Evolutionary conservation across 2,797 vertebrate species (phyloP), one percentile per base, ranked within the genome.

Genomic region (Notolepis coatsorum): DNA sequence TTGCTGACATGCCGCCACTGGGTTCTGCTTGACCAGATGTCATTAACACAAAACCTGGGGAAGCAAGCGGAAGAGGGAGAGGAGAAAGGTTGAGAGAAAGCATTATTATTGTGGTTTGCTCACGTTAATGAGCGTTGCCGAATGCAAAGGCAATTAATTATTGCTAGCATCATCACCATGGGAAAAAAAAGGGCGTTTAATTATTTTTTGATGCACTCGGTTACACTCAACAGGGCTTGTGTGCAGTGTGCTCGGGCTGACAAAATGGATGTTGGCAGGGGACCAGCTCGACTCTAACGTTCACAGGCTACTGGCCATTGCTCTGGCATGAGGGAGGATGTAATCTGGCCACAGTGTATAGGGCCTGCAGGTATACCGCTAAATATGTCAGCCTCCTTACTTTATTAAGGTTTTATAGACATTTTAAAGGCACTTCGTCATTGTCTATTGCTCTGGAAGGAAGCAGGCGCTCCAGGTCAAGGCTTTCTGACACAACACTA

Each of bases 181-280:
- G 75, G 87, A 89, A 90, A 85, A 54, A 61, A n/a, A n/a, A n/a
- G n/a, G 85, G 79, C 71, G 68, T 75, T 80, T 88, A 87, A 89
- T 91, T 90, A 89, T 87, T 85, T 91, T 85, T 82, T 62, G 83
- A 86, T 82, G 84, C 82, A 84, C 77, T 84, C 80, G 82, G 80
- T 78, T 86, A 69, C 84, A 77, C 88, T 83, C 84, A 58, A 77
- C 49, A 47, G 77, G 66, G 51, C 61, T 72, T 2, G 49, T 47
- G 30, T 65, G 62, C 75, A 76, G 79, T 84, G 82, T 81, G 84
- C 71, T 82, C 77, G 73, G 79, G 82, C 75, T 84, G 77, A 84
- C 74, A 85, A 84, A 86, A 84, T 84, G 82, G 73, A 79, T 81
- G 75, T 82, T 89, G 86, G 86, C 86, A 84, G 72, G 74, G 46